Base-by-base conservation (phyloP, 2,888 invertebrate species). In the Mycalesis mineus region DNA sequence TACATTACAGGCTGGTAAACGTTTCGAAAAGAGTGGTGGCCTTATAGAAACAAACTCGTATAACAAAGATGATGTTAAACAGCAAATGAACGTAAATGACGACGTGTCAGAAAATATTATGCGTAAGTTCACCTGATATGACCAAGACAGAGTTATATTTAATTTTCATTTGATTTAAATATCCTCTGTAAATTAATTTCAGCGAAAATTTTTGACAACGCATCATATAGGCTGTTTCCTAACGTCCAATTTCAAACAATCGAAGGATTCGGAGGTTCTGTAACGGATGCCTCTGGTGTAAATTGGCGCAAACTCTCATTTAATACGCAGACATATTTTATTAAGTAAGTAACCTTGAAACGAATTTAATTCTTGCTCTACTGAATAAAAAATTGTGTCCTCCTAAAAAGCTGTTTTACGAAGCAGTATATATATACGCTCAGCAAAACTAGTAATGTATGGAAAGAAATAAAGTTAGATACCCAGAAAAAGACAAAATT, bases 231-330 rank as follows among this genome's bases (percentile, higher is more conserved):
- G 9, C 60, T 61, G n/a, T 55, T 65, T 4, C 60, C 61, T 22
- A 55, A 56, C n/a, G 66, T 65, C 2, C 82, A 75, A 3, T 92
- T 87, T 68, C 97, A 97, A 78, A 86, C 72, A 17, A 94, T 97
- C 17, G 77, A 92, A 61, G 97, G 97, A 0, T 97, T 96, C 75
- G 97, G 97, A 0, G 97, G 96, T 0, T 95, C 97, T 0, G 95
- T 97, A 60, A 97, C 97, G 0, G 94, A 94, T 55, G 84, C 93
- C 0, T 91, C 92, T 2, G 93, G 94, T 0, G 92, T 96, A 13
- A 95, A 96, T 75, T 92, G 96, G 70, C 81, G 86, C 7, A 91
- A 84, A n/a, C 80, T 96, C 11, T 91, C 92, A 0, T 73, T 81
- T 36, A 72, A 66, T 3, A 71, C 80, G 1, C 84, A 87, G 65